Percentiles rank a stretch among this genome's conserved stretches.
phyloP scores from a whole-genome alignment of 2,797 vertebrate species.

The Xiphophorus birchmanni region DNA sequence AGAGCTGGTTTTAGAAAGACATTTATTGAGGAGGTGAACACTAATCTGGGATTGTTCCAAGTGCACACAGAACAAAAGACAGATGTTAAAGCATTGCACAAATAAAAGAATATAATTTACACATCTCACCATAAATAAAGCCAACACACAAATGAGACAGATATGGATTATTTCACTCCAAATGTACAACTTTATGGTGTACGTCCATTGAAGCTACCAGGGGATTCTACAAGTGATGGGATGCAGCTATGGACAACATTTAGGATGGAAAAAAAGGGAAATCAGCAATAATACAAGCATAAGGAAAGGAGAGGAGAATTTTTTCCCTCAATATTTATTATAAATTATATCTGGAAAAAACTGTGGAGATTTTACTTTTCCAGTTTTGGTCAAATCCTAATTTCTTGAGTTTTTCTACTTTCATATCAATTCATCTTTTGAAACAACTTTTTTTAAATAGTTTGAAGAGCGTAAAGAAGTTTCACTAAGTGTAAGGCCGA shows the following conservation, averaged over 20 bases:
- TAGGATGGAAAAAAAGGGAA: background rate
- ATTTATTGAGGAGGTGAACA: conserved; percentile 78
- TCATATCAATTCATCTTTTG: background rate
- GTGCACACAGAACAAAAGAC: conserved; percentile 62
- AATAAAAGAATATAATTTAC: conserved; percentile 75
- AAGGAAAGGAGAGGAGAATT: background rate
- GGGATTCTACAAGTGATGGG: conserved; percentile 9
- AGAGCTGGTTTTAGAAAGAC: conserved; percentile 49
- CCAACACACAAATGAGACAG: conserved; percentile 58
- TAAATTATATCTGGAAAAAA: background rate
- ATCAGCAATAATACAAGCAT: background rate
- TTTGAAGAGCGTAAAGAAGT: conserved; percentile 14
- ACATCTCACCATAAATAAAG: conserved; percentile 78
- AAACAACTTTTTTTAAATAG: background rate
- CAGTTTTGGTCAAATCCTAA: conserved; percentile 42
- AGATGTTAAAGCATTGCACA: conserved; percentile 73
- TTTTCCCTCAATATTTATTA: background rate
- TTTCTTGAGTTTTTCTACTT: background rate
- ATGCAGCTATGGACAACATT: background rate
- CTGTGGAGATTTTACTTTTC: background rate
- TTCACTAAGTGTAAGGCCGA: background rate
- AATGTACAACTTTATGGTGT: conserved; percentile 55
- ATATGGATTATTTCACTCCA: conserved; percentile 65
- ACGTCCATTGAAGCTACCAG: conserved; percentile 29
- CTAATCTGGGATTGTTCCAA: conserved; percentile 64